A percentile compares a stretch with the other conserved stretches of the same genome.
Evolutionary conservation across 2,113 vertebrate species (phyloP).

Genomic region (Athene cunicularia): DNA sequence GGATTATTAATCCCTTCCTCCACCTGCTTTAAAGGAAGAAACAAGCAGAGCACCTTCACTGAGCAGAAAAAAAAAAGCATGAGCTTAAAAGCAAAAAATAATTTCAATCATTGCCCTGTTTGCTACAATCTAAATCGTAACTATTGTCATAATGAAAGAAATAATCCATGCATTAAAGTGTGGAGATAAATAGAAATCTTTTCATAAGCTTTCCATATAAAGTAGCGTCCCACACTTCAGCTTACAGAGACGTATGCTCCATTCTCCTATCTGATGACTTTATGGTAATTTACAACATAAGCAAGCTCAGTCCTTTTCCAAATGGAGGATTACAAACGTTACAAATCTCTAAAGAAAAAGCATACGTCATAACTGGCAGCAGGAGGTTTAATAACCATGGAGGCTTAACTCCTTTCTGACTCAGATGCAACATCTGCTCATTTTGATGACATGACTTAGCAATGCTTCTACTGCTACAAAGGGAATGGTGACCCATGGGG

Average conservation of each 20-base stretch:
- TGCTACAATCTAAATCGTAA: neutral
- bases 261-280: neutral
- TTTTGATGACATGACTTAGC: neutral
- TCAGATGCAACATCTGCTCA: neutral
- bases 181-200: neutral
- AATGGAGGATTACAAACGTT: neutral
- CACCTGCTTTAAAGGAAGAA: neutral
- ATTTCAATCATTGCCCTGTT: neutral
- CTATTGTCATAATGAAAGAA: neutral
- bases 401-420: constrained; percentile 27
- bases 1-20: neutral
- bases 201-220: constrained; percentile 3
- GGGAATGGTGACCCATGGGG: neutral
- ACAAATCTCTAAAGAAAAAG: constrained; percentile 13
- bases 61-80: neutral
- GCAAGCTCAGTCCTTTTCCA: constrained; percentile 5
- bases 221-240: neutral
- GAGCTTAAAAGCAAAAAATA: neutral
- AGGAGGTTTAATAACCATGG: neutral
- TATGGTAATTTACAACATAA: neutral
- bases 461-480: neutral
- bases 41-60: neutral
- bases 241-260: neutral
- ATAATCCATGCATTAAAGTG: neutral
- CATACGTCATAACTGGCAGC: constrained; percentile 22